Evolutionary conservation across 2,797 vertebrate genomes (phyloP).

Genomic region (Spinus olivaceus): DNA sequence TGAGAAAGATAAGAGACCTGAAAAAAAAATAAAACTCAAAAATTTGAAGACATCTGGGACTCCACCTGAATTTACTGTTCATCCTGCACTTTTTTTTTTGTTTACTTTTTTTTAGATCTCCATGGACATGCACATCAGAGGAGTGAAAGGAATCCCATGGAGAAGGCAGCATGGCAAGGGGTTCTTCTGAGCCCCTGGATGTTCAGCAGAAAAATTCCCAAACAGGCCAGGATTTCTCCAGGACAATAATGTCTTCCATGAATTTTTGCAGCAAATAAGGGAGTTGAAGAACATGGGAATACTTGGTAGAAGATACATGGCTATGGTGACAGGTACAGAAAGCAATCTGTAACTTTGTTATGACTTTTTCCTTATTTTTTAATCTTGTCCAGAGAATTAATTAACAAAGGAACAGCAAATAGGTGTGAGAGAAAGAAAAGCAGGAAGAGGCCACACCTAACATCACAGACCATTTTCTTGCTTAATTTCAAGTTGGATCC

Average conservation of each 20-base stretch:
- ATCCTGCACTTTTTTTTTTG: not conserved
- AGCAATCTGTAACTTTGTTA: not conserved
- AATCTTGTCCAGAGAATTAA: not conserved
- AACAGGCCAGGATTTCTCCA: not conserved
- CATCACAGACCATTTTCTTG: not conserved
- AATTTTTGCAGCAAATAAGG: not conserved
- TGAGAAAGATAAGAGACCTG: not conserved
- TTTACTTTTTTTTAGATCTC: not conserved
- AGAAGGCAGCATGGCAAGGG: not conserved
- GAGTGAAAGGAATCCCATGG: not conserved
- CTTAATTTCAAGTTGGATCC: not conserved
- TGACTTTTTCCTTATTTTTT: not conserved
- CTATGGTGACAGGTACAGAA: not conserved
- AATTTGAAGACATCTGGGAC: not conserved
- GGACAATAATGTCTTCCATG: not conserved
- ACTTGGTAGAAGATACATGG: not conserved
- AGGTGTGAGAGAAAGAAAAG: not conserved
- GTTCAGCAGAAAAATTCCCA: not conserved
- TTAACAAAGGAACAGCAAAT: not conserved
- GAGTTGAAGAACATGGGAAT: not conserved
- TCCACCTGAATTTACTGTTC: not conserved
- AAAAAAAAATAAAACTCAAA: not conserved
- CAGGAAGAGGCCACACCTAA: not conserved
- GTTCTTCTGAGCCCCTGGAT: not conserved
- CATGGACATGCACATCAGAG: accelerated